Conservation (phyloP, 2,888 invertebrate genomes). For the Ormyrus labotus region DNA sequence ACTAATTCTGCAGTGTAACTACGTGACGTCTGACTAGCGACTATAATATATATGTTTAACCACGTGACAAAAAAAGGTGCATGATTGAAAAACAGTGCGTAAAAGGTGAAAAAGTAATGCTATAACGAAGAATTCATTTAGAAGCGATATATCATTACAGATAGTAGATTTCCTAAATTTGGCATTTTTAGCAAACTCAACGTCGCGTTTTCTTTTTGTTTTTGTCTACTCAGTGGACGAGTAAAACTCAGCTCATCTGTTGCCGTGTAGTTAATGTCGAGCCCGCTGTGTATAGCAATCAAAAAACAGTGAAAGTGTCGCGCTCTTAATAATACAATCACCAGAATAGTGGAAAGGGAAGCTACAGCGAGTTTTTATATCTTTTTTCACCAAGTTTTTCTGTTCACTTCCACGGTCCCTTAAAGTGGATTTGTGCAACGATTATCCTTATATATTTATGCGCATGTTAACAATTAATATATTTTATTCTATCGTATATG, state of each 20-base stretch:
- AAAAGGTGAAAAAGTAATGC: slow-evolving; percentile 8
- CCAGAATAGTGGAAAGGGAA: slow-evolving; percentile 8
- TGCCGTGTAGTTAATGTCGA: slow-evolving; percentile 24
- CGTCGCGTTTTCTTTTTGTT: slow-evolving; percentile 11
- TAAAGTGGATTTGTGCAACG: slow-evolving; percentile 13
- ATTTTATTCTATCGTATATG: slow-evolving; percentile 20
- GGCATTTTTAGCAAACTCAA: slow-evolving; percentile 24
- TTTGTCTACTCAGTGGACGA: background rate
- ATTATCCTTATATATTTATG: background rate
- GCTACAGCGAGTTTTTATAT: slow-evolving; percentile 13
- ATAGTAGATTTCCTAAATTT: background rate
- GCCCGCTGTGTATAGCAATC: slow-evolving; percentile 15
- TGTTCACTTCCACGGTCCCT: background rate
- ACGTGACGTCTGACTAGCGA: background rate
- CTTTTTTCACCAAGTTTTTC: background rate
- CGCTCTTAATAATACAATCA: slow-evolving; percentile 7
- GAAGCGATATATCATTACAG: too few relatives aligned
- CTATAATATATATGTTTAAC: slow-evolving; percentile 17
- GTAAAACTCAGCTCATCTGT: background rate
- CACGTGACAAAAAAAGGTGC: slow-evolving; percentile 20
- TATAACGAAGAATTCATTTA: too few relatives aligned
- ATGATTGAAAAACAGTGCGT: slow-evolving; percentile 31
- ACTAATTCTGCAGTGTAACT: slow-evolving; percentile 22
- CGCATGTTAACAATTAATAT: slow-evolving; percentile 38
- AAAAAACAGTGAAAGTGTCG: slow-evolving; percentile 6